These are phyloP conservation scores for Pogona vitticeps DNA, from an alignment of 2,113 vertebrate species.

Conservation along the genomic window DNA sequence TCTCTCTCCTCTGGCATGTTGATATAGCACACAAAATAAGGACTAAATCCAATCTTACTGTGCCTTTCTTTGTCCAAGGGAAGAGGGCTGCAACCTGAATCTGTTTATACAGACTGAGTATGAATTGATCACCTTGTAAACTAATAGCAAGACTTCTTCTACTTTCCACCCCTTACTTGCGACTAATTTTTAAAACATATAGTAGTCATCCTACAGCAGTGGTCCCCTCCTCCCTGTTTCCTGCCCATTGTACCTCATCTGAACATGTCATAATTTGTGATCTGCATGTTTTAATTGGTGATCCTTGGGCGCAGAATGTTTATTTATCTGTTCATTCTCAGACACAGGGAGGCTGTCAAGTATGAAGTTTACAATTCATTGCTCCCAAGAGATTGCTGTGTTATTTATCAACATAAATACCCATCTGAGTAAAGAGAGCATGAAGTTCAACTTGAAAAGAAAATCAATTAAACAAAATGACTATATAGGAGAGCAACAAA, in stretches of 20 bases:
- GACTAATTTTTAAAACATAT: too few relatives aligned
- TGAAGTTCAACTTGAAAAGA: background rate
- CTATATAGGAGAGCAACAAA: background rate
- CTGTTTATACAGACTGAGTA: too few relatives aligned
- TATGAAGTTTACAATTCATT: background rate
- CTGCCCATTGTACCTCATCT: background rate
- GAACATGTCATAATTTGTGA: background rate
- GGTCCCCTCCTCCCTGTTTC: background rate
- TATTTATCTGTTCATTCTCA: background rate
- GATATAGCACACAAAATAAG: too few relatives aligned
- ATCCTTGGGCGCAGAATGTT: background rate
- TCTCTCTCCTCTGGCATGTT: too few relatives aligned
- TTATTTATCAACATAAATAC: slow-evolving; percentile 8
- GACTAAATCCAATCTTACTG: background rate
- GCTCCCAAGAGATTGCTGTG: background rate
- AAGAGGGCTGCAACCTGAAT: background rate
- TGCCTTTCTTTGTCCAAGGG: too few relatives aligned
- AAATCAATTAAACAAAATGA: slow-evolving; percentile 3
- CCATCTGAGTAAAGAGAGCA: background rate
- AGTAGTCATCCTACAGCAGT: background rate
- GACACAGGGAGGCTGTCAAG: background rate
- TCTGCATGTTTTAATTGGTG: background rate
- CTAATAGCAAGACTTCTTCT: background rate
- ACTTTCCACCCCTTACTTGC: background rate
- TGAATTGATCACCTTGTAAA: too few relatives aligned